A percentile compares a stretch with the other conserved stretches of the same genome.
These are phyloP conservation scores for Phycodurus eques DNA, from an alignment of 2,113 vertebrate species.

Conservation along the genomic window DNA sequence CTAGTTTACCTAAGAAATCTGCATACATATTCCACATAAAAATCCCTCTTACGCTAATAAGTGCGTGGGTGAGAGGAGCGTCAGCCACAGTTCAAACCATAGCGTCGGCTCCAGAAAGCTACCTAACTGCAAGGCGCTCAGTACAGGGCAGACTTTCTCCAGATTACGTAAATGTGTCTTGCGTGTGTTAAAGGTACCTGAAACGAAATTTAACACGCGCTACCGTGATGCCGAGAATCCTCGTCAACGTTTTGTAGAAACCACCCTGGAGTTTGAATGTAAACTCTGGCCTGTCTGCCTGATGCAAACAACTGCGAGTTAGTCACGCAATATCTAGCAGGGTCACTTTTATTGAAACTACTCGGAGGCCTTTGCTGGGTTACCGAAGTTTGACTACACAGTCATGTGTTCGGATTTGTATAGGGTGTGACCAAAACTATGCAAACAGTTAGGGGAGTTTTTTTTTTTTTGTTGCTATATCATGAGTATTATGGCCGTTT, in stretches of 20 bases:
- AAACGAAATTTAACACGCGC: background rate
- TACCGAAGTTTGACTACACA: constrained; percentile 30
- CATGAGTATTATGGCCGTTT: constrained; percentile 58
- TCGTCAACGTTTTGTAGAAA: background rate
- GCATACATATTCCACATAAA: background rate
- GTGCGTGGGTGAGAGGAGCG: background rate
- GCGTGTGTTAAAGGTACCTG: background rate
- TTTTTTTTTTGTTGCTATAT: constrained; percentile 33
- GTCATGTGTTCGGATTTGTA: no score
- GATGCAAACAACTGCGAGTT: background rate
- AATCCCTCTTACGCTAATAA: background rate
- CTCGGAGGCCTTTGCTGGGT: background rate
- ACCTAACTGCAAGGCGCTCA: background rate
- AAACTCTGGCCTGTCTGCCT: background rate
- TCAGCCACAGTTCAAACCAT: background rate
- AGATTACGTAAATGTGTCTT: background rate
- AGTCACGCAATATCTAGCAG: background rate
- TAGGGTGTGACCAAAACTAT: constrained; percentile 44
- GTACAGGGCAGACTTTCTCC: background rate
- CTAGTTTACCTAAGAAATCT: background rate
- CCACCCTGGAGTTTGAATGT: background rate
- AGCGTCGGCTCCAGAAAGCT: background rate
- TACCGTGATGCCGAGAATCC: background rate
- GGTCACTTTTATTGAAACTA: background rate
- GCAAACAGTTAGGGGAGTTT: constrained; percentile 20